Percentiles rank a stretch among this genome's conserved stretches.
Evolutionary conservation across 2,113 vertebrate genomes (phyloP).

Genomic region (Tachysurus fulvidraco): DNA sequence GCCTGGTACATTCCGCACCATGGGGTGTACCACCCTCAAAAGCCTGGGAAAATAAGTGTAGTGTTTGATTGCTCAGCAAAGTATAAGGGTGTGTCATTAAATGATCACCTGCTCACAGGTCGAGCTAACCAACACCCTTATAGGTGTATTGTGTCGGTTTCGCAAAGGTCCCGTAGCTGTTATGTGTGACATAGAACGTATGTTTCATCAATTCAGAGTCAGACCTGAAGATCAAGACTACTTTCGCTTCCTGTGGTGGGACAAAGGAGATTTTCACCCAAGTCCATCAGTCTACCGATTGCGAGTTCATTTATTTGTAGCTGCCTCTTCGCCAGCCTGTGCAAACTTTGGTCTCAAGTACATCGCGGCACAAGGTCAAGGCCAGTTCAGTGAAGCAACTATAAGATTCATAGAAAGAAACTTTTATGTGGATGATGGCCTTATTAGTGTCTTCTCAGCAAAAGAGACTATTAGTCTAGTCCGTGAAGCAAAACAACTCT

Average conservation of each 20-base stretch:
- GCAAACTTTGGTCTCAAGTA: conserved; percentile 1
- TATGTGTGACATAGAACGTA: not conserved
- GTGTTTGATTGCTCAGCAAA: too few species aligned
- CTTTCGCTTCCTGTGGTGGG: not conserved
- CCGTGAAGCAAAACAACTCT: conserved; percentile 18
- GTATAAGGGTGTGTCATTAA: not conserved
- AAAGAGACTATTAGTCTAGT: conserved; percentile 15
- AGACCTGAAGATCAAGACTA: conserved; percentile 2
- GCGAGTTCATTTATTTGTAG: not conserved
- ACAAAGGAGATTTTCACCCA: not conserved
- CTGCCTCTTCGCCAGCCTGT: not conserved
- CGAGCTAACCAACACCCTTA: conserved; percentile 2
- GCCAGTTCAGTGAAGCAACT: not conserved
- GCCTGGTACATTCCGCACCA: too few species aligned
- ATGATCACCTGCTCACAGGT: conserved; percentile 4
- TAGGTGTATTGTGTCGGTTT: not conserved
- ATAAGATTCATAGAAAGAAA: conserved; percentile 34
- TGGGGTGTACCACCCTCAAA: too few species aligned
- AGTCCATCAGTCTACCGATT: not conserved
- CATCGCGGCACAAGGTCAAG: not conserved
- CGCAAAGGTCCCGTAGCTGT: conserved; percentile 4
- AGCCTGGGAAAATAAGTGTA: too few species aligned
- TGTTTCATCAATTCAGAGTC: not conserved
- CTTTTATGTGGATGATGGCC: conserved; percentile 43
- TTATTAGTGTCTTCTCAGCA: conserved; percentile 29